phyloP scores from a whole-genome alignment of 2,888 invertebrate genomes.

The Sycophila texana region DNA sequence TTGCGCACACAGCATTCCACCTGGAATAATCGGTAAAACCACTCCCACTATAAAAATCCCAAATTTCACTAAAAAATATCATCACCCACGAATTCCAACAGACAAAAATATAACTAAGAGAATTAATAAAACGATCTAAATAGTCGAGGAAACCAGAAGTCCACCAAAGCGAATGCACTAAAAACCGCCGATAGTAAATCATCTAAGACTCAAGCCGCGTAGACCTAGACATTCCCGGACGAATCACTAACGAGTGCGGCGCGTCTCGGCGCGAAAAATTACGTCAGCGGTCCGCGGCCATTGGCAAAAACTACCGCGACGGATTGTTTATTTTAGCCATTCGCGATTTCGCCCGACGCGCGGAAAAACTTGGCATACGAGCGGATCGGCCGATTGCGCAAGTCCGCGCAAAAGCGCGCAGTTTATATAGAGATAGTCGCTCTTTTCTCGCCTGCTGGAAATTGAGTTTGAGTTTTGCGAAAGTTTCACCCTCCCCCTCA shows the following conservation, averaged over 20 bases:
- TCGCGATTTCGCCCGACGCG: conserved; percentile 11
- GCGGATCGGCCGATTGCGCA: not conserved
- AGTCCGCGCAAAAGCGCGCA: not conserved
- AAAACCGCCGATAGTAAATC: not conserved
- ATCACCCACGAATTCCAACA: no score
- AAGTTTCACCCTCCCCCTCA: no score
- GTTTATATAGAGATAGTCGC: not conserved
- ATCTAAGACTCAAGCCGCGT: not conserved
- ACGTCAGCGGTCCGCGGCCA: not conserved
- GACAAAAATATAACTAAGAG: no score
- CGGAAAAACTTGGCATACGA: conserved; percentile 37
- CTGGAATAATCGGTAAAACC: no score
- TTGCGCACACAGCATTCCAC: no score
- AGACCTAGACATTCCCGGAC: not conserved
- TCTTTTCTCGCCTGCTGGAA: no score
- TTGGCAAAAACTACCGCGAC: conserved; percentile 9
- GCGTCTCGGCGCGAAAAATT: no score
- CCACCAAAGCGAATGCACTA: not conserved
- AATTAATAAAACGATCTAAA: no score
- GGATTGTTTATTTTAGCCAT: conserved; percentile 41
- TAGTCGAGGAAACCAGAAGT: not conserved
- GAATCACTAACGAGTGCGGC: not conserved
- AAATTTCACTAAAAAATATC: no score
- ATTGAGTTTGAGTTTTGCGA: no score
- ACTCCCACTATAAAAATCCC: no score